A percentile compares a stretch with the other conserved stretches of the same genome.
Conservation (phyloP, 2,888 invertebrate species). For the Dexiosoma caninum region DNA sequence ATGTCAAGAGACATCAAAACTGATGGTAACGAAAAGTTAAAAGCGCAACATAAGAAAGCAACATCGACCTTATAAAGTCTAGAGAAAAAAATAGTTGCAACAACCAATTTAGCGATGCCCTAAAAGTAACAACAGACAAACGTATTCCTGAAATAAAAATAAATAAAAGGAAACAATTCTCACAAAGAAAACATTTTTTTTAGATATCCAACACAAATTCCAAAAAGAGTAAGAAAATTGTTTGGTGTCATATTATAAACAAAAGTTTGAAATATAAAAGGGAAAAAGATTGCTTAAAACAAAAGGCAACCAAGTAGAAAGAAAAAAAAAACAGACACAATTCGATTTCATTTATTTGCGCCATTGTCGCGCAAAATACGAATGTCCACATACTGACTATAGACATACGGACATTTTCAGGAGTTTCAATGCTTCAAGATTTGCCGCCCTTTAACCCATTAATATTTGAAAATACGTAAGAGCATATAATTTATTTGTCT, state of each 20-base stretch:
- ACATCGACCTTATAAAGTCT: slow-evolving; percentile 29
- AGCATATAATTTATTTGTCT: too few species aligned
- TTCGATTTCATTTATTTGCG: slow-evolving; percentile 62
- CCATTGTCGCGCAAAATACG: slow-evolving; percentile 48
- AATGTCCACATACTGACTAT: background rate
- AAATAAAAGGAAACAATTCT: slow-evolving; percentile 36
- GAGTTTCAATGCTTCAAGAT: background rate
- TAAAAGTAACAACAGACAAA: slow-evolving; percentile 4
- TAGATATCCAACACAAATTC: background rate
- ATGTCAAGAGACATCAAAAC: slow-evolving; percentile 68
- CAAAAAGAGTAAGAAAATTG: slow-evolving; percentile 31
- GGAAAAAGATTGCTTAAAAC: slow-evolving; percentile 18
- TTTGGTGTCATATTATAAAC: slow-evolving; percentile 50
- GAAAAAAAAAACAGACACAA: slow-evolving; percentile 41
- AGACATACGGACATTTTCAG: background rate
- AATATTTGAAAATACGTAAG: too few species aligned
- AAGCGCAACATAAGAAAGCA: background rate
- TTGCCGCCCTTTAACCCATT: background rate
- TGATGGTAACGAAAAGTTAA: slow-evolving; percentile 27
- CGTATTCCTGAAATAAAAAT: background rate
- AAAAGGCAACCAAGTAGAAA: slow-evolving; percentile 29
- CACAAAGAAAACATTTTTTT: slow-evolving; percentile 29
- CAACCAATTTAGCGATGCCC: slow-evolving; percentile 40
- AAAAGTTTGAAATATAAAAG: slow-evolving; percentile 32
- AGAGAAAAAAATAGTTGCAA: background rate